Conservation (phyloP, 2,888 invertebrate genomes). For the Dermolepida albohirtum region DNA sequence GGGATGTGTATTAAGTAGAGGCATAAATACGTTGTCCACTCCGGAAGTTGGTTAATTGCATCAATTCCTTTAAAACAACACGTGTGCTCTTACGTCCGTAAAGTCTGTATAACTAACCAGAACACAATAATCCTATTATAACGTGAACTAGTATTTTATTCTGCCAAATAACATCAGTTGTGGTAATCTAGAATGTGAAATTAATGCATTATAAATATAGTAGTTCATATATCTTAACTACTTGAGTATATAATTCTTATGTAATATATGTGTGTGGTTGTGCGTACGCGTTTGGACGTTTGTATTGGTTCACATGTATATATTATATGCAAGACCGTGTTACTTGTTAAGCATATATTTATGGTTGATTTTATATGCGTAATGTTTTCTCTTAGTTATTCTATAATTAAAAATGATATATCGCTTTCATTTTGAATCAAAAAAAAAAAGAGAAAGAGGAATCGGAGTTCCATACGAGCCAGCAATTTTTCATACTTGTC, state of each 20-base stretch:
- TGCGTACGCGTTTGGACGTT: no score
- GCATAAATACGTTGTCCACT: conserved; percentile 52
- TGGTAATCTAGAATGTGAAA: conserved; percentile 12
- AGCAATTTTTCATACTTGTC: no score
- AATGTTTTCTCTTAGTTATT: no score
- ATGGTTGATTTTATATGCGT: no score
- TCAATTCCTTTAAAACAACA: conserved; percentile 59
- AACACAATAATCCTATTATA: conserved; percentile 1
- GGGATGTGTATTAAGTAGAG: conserved; percentile 4
- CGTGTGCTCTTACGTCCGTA: conserved; percentile 47
- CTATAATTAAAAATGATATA: no score
- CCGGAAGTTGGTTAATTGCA: conserved; percentile 63
- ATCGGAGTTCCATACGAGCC: no score
- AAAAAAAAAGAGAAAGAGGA: no score
- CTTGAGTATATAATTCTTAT: conserved; percentile 10
- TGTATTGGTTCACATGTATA: no score
- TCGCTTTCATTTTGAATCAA: no score
- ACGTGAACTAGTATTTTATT: background rate
- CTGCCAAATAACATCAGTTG: conserved; percentile 1
- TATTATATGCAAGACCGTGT: no score
- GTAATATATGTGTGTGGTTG: background rate
- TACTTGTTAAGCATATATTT: no score
- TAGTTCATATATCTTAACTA: conserved; percentile 11
- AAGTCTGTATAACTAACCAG: no score
- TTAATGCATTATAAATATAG: conserved; percentile 30